These are phyloP conservation scores for Brachionus sp. DNA, from an alignment of 1,140 invertebrate genomes.

Conservation along the genomic window DNA sequence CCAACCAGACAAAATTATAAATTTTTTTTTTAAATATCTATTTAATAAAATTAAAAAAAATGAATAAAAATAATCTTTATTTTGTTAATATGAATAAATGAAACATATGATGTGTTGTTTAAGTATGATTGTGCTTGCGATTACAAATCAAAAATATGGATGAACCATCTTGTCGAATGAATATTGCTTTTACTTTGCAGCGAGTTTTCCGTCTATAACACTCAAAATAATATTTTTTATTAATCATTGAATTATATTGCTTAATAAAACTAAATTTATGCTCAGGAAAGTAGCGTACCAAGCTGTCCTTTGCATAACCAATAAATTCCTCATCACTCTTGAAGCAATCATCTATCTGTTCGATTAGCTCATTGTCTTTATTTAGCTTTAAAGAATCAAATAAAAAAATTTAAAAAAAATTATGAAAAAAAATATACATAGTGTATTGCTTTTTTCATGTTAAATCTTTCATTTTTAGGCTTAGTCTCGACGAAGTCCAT, in stretches of 20 bases:
- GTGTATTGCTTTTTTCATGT: not conserved
- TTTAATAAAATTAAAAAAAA: too few relatives aligned
- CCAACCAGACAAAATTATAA: too few relatives aligned
- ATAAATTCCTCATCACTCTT: not conserved
- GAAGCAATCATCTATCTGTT: not conserved
- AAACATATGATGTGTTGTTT: not conserved
- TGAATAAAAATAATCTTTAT: too few relatives aligned
- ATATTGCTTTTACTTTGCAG: not conserved
- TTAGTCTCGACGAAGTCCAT: not conserved
- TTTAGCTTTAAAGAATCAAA: not conserved
- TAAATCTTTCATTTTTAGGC: not conserved
- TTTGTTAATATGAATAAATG: too few relatives aligned
- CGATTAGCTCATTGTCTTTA: not conserved
- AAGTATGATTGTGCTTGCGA: not conserved
- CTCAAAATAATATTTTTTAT: constrained; percentile 16
- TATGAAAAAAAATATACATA: not conserved
- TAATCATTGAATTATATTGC: not conserved
- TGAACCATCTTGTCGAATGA: not conserved
- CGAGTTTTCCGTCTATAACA: not conserved
- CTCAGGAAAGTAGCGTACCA: not conserved
- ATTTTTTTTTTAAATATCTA: too few relatives aligned
- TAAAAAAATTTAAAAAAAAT: not conserved
- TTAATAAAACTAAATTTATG: not conserved
- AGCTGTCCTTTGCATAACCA: not conserved
- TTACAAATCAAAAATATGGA: not conserved